Base-by-base conservation (phyloP, 37 sponge, comb jelly and placozoan species). In the Ianthella basta region DNA sequence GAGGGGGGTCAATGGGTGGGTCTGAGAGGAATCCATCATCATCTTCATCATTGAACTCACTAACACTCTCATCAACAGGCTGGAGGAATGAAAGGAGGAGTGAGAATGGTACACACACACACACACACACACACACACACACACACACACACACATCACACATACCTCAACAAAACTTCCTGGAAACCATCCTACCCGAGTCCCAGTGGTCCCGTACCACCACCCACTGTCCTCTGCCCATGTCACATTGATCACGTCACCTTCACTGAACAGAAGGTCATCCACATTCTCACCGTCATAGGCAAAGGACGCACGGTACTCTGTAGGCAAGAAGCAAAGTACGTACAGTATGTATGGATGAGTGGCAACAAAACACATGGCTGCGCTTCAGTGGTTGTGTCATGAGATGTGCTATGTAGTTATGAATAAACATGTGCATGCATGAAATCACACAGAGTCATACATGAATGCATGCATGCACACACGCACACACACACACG, bases 211-310 rank as follows among this genome's bases (percentile, higher is more conserved):
- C 3, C 96, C 96, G 72, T 84, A 88, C 96, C 96, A 95, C 96
- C 96, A 95, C 53, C 96, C 96, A 80, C 82, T 90, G 63, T 90
- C 89, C 27, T 92, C 72, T 0, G 87, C 91, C 94, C 94, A 92
- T 55, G 85, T 88, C 18, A 95, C 96, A 5, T 84, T 78, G n/a
- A 95, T 44, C 0, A 81, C 81, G 75, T 90, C 91, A 37, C 91
- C 96, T 60, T 88, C 89, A n/a, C 27, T 57, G 61, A 95, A 92
- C 25, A 32, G 30, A 8, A 95, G 89, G 79, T 95, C 96, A 53
- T 91, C 91, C 5, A 80, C 85, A 1, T 54, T 77, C 0, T 80
- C 83, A 21, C 88, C 90, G 20, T 57, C 38, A 67, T 82, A 93
- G 20, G 91, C 56, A 63, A 39, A 86, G 20, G 88, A 25, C 20